A percentile compares a stretch with the other conserved stretches of the same genome.
Evolutionary conservation across 2,797 vertebrate genomes (phyloP).

Genomic region (Oophaga sylvatica): DNA sequence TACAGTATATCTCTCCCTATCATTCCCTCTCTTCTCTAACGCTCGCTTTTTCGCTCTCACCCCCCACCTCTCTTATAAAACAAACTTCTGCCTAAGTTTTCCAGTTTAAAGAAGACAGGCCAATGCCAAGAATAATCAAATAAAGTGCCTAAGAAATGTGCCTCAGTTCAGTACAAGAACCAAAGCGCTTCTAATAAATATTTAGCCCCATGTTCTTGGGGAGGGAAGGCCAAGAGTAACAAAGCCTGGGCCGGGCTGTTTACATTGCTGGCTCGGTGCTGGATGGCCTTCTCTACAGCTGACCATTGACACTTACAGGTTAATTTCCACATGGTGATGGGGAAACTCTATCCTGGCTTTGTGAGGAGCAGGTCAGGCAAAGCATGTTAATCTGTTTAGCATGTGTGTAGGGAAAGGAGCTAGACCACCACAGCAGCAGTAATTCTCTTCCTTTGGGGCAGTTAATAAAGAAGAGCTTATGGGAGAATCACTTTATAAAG

Average conservation of each 20-base stretch:
- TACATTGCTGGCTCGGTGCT: slow-evolving; percentile 77
- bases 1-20: background rate
- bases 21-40: background rate
- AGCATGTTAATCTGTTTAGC: slow-evolving; percentile 89
- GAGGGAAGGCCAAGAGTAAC: slow-evolving; percentile 74
- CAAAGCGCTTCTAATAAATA: slow-evolving; percentile 73
- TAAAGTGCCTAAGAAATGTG: slow-evolving; percentile 63
- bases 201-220: slow-evolving; percentile 65
- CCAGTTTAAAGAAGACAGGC: slow-evolving; percentile 43
- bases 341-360: slow-evolving; percentile 83
- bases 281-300: slow-evolving; percentile 77
- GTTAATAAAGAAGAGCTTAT: slow-evolving; percentile 75
- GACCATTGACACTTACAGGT: slow-evolving; percentile 79
- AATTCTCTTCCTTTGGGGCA: slow-evolving; percentile 68
- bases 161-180: slow-evolving; percentile 62
- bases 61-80: slow-evolving; percentile 35
- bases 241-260: slow-evolving; percentile 75
- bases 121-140: slow-evolving; percentile 59
- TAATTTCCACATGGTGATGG: slow-evolving; percentile 82
- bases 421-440: slow-evolving; percentile 76
- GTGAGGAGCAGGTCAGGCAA: slow-evolving; percentile 80
- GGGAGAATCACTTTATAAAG: slow-evolving; percentile 67
- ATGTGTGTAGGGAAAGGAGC: slow-evolving; percentile 82
- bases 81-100: slow-evolving; percentile 54
- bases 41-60: background rate